A percentile compares a stretch with the other conserved stretches of the same genome.
phyloP scores from a whole-genome alignment of 2,888 invertebrate species.

The Ophion ventricosus region DNA sequence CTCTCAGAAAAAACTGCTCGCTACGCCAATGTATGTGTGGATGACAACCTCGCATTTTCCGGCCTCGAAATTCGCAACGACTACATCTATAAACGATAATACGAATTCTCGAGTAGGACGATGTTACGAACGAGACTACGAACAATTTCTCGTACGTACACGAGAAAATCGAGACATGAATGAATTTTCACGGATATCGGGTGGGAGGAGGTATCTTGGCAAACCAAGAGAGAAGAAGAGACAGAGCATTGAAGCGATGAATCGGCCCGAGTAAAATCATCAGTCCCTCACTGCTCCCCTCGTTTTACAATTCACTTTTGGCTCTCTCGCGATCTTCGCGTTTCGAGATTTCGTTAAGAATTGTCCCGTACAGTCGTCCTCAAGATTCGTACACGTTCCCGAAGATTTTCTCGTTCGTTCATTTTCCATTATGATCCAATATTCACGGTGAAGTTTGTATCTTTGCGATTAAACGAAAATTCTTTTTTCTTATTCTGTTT shows the following conservation, averaged over 20 bases:
- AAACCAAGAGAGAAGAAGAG: constrained; percentile 2
- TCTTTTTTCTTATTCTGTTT: too few species aligned
- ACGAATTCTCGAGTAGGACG: not conserved
- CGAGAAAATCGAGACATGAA: constrained; percentile 62
- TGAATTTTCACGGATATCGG: constrained; percentile 60
- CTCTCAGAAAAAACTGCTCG: too few species aligned
- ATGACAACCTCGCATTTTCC: constrained; percentile 11
- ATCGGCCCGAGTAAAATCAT: constrained; percentile 42
- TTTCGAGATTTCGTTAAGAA: constrained; percentile 8
- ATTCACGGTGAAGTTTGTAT: too few species aligned
- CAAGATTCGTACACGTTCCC: not conserved
- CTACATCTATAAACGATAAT: not conserved
- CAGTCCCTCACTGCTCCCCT: not conserved
- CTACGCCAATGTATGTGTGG: constrained; percentile 11
- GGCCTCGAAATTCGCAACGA: constrained; percentile 10
- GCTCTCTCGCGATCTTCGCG: constrained; percentile 17
- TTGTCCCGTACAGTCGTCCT: not conserved
- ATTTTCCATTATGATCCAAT: too few species aligned
- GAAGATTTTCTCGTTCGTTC: too few species aligned
- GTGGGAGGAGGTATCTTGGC: constrained; percentile 63
- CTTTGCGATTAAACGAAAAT: too few species aligned
- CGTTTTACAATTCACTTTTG: constrained; percentile 42
- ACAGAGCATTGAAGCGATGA: constrained; percentile 44
- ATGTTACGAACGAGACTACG: constrained; percentile 1
- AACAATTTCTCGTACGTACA: constrained; percentile 20